These are phyloP conservation scores for Torymus aiolomorphi DNA, from an alignment of 2,888 invertebrate genomes.

Conservation along the genomic window DNA sequence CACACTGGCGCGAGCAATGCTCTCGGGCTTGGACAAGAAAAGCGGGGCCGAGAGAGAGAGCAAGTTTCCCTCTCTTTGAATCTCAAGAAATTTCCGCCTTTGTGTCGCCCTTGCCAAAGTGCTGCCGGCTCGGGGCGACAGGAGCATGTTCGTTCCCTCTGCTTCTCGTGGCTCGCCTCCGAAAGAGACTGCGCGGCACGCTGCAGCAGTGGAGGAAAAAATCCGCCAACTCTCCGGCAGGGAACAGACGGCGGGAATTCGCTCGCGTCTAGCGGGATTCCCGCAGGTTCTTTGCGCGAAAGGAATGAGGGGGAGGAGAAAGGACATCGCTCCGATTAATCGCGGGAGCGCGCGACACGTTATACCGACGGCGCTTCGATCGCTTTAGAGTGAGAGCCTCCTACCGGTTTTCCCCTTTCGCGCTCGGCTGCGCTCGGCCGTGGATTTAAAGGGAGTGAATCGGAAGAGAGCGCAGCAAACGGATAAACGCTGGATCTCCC, in stretches of 20 bases:
- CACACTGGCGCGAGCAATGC: slow-evolving; percentile 24
- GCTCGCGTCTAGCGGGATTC: slow-evolving; percentile 21
- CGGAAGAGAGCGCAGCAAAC: no score
- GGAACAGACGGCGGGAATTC: not conserved
- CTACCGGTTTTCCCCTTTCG: no score
- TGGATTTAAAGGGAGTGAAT: no score
- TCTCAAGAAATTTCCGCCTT: slow-evolving; percentile 70
- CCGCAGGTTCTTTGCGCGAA: not conserved
- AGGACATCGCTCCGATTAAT: slow-evolving; percentile 43
- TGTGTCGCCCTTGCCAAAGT: slow-evolving; percentile 70
- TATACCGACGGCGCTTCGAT: no score
- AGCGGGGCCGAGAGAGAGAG: not conserved
- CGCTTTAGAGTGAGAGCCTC: no score
- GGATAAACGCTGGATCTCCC: no score
- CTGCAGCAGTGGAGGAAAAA: slow-evolving; percentile 5
- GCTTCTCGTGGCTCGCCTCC: slow-evolving; percentile 15
- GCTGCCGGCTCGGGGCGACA: slow-evolving; percentile 67
- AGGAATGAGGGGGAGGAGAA: not conserved
- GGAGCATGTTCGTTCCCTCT: slow-evolving; percentile 44
- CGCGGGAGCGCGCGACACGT: slow-evolving; percentile 17
- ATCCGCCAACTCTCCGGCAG: not conserved
- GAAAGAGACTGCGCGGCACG: not conserved
- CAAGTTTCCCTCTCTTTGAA: slow-evolving; percentile 66
- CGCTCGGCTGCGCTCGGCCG: no score
- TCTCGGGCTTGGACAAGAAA: slow-evolving; percentile 20